Base-by-base conservation (phyloP, 64 coral and sea anemone species). In the Pocillopora verrucosa region DNA sequence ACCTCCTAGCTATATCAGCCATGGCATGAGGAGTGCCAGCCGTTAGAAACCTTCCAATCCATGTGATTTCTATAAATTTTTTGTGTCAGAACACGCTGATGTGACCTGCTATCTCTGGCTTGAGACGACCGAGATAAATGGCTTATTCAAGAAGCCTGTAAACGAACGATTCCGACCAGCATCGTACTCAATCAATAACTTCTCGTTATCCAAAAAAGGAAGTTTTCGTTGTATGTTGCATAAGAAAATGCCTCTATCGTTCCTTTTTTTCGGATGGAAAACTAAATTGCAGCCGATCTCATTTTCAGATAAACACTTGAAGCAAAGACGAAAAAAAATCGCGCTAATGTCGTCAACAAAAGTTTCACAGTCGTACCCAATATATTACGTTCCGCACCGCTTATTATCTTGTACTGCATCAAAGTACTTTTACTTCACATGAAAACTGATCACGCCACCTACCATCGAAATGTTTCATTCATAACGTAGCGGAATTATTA, bases 11-110 rank as follows among this genome's bases (percentile, higher is more conserved):
- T 70, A 62, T 84, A 72, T 84, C 82, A 65, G 63, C 36, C 82
- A 84, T 84, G 82, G 82, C 82, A 84, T 26, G 69, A 84, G 37
- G 36, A 65, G 41, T 84, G 82, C 82, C 82, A 84, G 70, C 68
- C 63, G 82, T 65, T 70, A 14, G 65, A 84, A 84, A 72, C 36
- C 37, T 84, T 72, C 82, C 82, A 84, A 84, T 84, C 82, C 82
- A 84, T 84, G 37, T 69, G 37, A 84, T 56, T 38, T 56, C 80
- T 38, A 72, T 19, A 51, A 83, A 5, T 84, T 70, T 80, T 57
- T n/a, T 19, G 63, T 84, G 38, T 51, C 13, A 56, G 75, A 41
- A 84, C 82, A 84, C 82, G 82, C 82, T 72, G 82, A 70, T 84
- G 17, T 25, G 63, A 69, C 59, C 34, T 62, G 17, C 62, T 41